A percentile compares a stretch with the other conserved stretches of the same genome.
phyloP scores from a whole-genome alignment of 2,888 invertebrate species.

The Coelopa pilipes region DNA sequence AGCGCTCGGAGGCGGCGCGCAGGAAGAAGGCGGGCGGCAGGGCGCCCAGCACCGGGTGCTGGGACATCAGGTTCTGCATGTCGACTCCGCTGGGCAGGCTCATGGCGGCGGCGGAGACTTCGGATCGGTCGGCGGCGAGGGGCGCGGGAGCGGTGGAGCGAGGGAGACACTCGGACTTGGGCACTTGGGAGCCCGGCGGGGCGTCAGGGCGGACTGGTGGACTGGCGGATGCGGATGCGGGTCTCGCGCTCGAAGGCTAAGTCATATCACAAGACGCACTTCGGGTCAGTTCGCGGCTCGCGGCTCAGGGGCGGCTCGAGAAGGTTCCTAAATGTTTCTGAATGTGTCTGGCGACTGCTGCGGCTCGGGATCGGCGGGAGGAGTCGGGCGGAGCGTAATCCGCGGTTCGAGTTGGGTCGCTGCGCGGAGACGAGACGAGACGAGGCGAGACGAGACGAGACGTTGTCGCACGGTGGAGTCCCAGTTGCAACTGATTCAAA shows the following conservation, averaged over 20 bases:
- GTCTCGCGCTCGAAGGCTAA: too few species aligned
- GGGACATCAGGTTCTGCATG: conserved; percentile 86
- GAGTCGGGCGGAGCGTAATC: too few species aligned
- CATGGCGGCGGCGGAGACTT: too few species aligned
- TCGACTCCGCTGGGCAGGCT: conserved; percentile 87
- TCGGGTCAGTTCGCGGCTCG: not conserved
- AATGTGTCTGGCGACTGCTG: too few species aligned
- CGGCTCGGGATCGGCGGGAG: too few species aligned
- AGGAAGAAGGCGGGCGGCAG: conserved; percentile 89
- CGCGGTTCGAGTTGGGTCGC: too few species aligned
- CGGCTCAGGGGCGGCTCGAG: conserved; percentile 1
- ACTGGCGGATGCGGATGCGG: too few species aligned
- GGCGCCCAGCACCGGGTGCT: conserved; percentile 83
- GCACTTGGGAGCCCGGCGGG: too few species aligned
- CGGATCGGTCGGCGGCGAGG: too few species aligned
- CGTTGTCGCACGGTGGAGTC: conserved; percentile 64
- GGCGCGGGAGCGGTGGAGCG: too few species aligned
- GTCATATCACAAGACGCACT: not conserved
- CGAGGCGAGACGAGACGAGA: conserved; percentile 40
- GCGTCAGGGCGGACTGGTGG: too few species aligned
- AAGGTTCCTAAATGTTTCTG: conserved; percentile 23
- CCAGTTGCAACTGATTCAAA: conserved; percentile 68
- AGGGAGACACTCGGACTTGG: too few species aligned
- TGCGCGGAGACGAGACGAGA: conserved; percentile 44
- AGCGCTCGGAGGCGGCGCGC: conserved; percentile 89